phyloP scores from a whole-genome alignment of 2,888 invertebrate genomes.

The Chymomyza procnemis region DNA sequence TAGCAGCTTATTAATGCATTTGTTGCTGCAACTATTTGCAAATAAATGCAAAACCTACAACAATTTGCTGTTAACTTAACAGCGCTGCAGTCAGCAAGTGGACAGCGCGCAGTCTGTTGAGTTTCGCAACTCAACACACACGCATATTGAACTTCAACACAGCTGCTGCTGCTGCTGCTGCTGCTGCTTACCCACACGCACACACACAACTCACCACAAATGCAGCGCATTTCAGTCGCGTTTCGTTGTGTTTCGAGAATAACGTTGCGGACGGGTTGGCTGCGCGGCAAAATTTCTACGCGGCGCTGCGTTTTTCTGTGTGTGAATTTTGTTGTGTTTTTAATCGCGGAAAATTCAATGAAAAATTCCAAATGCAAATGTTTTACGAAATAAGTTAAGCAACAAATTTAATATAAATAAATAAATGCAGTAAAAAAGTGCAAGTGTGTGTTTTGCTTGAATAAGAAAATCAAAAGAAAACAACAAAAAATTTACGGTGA shows the following conservation, averaged over 20 bases:
- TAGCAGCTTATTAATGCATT: no score
- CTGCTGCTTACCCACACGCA: no score
- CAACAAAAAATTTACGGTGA: conserved; percentile 57
- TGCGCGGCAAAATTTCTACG: neutral
- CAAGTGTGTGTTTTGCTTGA: conserved; percentile 31
- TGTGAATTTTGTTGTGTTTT: conserved; percentile 57
- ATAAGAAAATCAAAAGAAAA: no score
- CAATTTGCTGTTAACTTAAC: conserved; percentile 3
- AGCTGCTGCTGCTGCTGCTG: conserved; percentile 19
- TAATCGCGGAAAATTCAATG: conserved; percentile 65
- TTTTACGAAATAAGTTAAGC: conserved; percentile 60
- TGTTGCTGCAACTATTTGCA: no score
- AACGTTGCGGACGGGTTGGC: neutral
- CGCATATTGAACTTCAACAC: neutral
- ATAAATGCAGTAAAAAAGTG: no score
- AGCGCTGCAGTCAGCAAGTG: neutral
- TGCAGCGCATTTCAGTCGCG: conserved; percentile 36
- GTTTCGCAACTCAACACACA: neutral
- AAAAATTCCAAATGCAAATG: conserved; percentile 60
- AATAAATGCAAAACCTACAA: no score
- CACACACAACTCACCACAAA: conserved; percentile 18
- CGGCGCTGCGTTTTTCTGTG: conserved; percentile 3
- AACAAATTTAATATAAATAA: conserved; percentile 37
- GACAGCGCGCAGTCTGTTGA: neutral
- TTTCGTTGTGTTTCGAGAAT: conserved; percentile 19